phyloP scores from a whole-genome alignment of 1,140 invertebrate species.

The Tetraneura akinire region DNA sequence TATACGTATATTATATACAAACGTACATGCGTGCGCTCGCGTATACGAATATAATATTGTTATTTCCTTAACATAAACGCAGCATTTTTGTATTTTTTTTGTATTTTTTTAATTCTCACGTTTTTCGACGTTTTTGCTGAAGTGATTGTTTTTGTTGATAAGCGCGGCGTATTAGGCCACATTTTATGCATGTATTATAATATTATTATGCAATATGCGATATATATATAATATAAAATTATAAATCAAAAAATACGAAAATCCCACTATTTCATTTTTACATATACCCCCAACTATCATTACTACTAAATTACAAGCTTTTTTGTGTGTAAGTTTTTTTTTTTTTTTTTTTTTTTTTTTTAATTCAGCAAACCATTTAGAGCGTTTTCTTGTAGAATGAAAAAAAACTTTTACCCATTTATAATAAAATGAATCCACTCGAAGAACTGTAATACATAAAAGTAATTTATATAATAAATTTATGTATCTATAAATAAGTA shows the following conservation, averaged over 20 bases:
- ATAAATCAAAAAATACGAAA: too few relatives aligned
- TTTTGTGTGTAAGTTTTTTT: background rate
- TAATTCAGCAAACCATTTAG: background rate
- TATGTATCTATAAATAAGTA: too few relatives aligned
- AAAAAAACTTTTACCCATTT: background rate
- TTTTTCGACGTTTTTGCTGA: constrained; percentile 29
- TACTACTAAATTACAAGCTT: constrained; percentile 3
- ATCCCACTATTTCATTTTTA: too few relatives aligned
- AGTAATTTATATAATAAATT: too few relatives aligned
- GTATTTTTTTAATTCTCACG: constrained; percentile 36
- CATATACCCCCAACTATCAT: too few relatives aligned
- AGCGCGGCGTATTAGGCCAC: constrained; percentile 18
- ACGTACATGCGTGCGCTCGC: too few relatives aligned
- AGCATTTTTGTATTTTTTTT: constrained; percentile 10
- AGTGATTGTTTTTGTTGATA: constrained; percentile 23
- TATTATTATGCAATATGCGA: too few relatives aligned
- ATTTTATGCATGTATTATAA: background rate
- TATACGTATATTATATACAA: too few relatives aligned
- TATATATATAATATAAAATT: background rate
- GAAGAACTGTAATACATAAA: too few relatives aligned
- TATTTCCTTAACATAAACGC: constrained; percentile 30
- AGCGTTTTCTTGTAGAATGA: background rate
- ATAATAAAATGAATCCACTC: too few relatives aligned
- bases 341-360: too few relatives aligned
- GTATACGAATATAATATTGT: background rate